Conservation (phyloP, 2,888 invertebrate species). For the Danaus chrysippus region DNA sequence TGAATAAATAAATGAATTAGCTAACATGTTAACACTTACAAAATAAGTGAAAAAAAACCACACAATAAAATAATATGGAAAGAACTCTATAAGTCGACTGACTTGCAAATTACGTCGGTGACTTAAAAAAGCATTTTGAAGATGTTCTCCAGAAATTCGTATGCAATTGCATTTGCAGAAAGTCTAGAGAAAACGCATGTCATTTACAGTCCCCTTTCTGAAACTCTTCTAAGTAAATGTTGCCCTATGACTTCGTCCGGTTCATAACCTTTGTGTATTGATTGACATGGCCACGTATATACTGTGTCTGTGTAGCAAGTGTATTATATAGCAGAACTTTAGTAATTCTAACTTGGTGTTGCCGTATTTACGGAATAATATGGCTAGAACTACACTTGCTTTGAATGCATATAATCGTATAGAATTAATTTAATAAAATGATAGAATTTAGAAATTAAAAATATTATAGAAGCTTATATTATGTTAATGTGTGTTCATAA, state of each 20-base stretch:
- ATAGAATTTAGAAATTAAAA: no score
- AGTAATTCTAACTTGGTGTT: constrained; percentile 21
- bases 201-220: constrained; percentile 60
- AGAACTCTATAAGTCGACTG: constrained; percentile 21
- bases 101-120: constrained; percentile 30
- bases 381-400: not conserved
- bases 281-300: constrained; percentile 15
- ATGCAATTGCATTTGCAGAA: constrained; percentile 54
- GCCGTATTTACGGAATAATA: constrained; percentile 9
- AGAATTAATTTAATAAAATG: no score
- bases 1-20: no score
- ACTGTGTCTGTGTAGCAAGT: constrained; percentile 16
- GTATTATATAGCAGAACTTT: constrained; percentile 23
- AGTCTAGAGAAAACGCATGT: constrained; percentile 52
- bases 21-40: no score
- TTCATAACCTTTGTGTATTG: constrained; percentile 25
- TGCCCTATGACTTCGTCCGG: constrained; percentile 58
- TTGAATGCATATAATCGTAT: not conserved
- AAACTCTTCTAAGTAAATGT: constrained; percentile 67
- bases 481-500: no score
- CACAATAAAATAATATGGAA: constrained; percentile 20
- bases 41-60: not conserved
- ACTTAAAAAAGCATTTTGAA: constrained; percentile 31
- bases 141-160: constrained; percentile 38
- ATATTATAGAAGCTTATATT: no score